phyloP scores from a whole-genome alignment of 2,113 vertebrate species.

The Otolemur garnettii region DNA sequence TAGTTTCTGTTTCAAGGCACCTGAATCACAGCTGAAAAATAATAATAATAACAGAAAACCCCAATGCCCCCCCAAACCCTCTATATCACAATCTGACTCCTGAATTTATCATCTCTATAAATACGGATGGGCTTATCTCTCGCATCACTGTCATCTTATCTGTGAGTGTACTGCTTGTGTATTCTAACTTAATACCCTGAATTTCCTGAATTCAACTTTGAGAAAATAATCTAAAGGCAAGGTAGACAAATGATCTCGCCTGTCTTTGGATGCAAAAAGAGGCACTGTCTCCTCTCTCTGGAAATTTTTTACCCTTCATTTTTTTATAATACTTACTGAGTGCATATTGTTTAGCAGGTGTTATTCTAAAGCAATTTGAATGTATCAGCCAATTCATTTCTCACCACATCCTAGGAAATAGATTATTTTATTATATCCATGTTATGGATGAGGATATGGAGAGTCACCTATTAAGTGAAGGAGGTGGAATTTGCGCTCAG shows the following conservation, averaged over 20 bases:
- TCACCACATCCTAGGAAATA: not conserved
- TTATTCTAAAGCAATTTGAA: not conserved
- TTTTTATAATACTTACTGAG: not conserved
- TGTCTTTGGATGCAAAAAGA: not conserved
- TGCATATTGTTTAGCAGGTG: not conserved
- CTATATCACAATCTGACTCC: not conserved
- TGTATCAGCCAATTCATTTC: not conserved
- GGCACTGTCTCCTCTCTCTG: not conserved
- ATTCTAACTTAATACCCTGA: not conserved
- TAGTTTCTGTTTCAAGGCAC: not conserved
- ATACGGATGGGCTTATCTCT: not conserved
- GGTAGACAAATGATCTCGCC: not conserved
- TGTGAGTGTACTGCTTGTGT: not conserved
- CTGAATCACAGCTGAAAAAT: not conserved
- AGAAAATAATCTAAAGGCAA: constrained; percentile 16
- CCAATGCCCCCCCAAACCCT: not conserved
- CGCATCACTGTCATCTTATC: not conserved
- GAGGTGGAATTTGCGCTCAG: not conserved
- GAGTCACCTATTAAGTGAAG: not conserved
- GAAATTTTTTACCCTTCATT: not conserved
- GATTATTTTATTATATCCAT: not conserved
- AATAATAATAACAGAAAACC: no score
- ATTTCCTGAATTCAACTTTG: constrained; percentile 20
- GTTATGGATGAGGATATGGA: not conserved
- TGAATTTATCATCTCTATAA: constrained; percentile 2